Base-by-base conservation (phyloP, 2,113 vertebrate genomes). In the Petrocephalus microphthalmus region DNA sequence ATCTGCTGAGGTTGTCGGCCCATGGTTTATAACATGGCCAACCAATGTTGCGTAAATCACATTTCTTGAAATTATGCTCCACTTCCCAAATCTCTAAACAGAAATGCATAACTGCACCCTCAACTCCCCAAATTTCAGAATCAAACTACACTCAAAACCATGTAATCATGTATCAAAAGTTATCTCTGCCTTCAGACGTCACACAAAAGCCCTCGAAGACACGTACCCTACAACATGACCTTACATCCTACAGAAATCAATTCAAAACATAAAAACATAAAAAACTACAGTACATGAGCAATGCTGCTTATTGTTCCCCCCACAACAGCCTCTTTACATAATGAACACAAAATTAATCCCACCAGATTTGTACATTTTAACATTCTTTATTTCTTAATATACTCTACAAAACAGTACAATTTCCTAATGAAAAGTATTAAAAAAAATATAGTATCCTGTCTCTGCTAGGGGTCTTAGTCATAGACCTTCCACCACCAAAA, bases 401-500 rank as follows among this genome's bases (percentile, higher is more conserved):
- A 57, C 5, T 57, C 1, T 22, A 57, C 54, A 57, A 57, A 57
- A 57, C 54, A 56, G 54, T 56, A 56, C 19, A 20, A 57, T 57
- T 57, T 57, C 19, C 20, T 20, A 57, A 57, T 19, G 19, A 22
- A 54, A 54, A 54, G 53, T 42, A 1, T 42, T 42, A 19, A 17
- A 19, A 54, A 33, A 42, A 82, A 42, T 7, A 49, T 33, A 47
- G 51, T 13, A 78, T 85, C 22, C 19, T 60, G n/a, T 83, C 56
- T 88, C 74, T 60, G 52, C 33, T 53, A 57, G 17, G 88, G 22
- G 33, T 86, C 82, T 11, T 19, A 64, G 60, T 84, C 87, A 87
- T 47, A 74, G 19, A 88, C 20, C 54, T 57, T 57, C 56, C 56
- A 22, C 56, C 22, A 20, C 6, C n/a, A 84, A 86, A 86, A 88